phyloP scores from a whole-genome alignment of 2,797 vertebrate genomes.

The Danio jaintianensis region DNA sequence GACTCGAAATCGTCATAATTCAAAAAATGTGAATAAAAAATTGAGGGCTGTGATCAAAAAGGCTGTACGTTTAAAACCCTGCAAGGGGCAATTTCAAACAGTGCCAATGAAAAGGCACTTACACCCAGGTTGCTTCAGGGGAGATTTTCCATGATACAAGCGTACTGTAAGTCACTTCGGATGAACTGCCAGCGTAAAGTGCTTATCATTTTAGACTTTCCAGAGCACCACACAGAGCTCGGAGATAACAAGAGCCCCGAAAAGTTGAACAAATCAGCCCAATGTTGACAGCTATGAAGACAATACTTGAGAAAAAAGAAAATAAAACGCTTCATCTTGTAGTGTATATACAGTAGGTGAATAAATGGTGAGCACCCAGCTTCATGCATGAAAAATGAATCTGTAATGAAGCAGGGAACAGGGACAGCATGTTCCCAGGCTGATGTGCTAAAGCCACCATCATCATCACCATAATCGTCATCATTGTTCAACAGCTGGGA shows the following conservation, averaged over 20 bases:
- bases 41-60: background rate
- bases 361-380: slow-evolving; percentile 26
- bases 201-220: slow-evolving; percentile 19
- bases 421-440: slow-evolving; percentile 38
- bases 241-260: slow-evolving; percentile 26
- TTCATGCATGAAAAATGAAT: slow-evolving; percentile 37
- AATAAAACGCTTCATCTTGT: background rate
- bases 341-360: background rate
- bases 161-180: slow-evolving; percentile 35
- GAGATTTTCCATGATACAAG: background rate
- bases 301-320: slow-evolving; percentile 6
- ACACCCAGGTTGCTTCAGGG: background rate
- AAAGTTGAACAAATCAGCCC: slow-evolving; percentile 23
- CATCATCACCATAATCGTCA: background rate
- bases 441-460: slow-evolving; percentile 11
- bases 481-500: slow-evolving; percentile 50
- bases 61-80: background rate
- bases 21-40: background rate
- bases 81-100: background rate
- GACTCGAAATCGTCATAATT: background rate
- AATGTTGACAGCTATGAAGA: slow-evolving; percentile 18
- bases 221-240: slow-evolving; percentile 11
- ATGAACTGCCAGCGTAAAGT: slow-evolving; percentile 14
- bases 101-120: background rate
- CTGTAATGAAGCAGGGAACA: slow-evolving; percentile 37